Evolutionary conservation across 2,888 invertebrate genomes (phyloP).

Genomic region (Polia nebulosa): DNA sequence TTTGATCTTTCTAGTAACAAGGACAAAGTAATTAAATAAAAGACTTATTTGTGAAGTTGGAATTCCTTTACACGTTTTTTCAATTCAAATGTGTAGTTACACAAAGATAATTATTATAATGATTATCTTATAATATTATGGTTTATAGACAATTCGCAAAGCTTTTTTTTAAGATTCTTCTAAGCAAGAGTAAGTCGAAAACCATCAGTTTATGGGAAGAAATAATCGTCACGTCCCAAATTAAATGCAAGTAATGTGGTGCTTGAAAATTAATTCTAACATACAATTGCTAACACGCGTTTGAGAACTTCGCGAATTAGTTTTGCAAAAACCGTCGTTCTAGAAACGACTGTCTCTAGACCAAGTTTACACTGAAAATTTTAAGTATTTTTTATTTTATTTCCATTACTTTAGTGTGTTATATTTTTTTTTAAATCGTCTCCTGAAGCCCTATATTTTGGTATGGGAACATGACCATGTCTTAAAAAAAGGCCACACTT

Average conservation of each 20-base stretch:
- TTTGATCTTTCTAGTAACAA: not conserved
- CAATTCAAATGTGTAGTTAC: not conserved
- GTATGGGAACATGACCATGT: too few species aligned
- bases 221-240: not conserved
- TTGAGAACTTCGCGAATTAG: too few species aligned
- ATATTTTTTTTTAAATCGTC: too few species aligned
- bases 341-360: not conserved
- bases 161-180: not conserved
- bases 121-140: too few species aligned
- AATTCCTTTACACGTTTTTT: not conserved
- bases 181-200: not conserved
- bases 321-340: not conserved
- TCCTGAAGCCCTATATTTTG: too few species aligned
- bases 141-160: too few species aligned
- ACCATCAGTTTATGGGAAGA: not conserved
- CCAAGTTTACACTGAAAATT: not conserved
- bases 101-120: too few species aligned
- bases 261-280: not conserved
- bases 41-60: not conserved
- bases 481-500: too few species aligned
- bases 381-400: too few species aligned
- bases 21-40: not conserved
- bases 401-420: too few species aligned
- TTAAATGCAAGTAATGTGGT: not conserved
- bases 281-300: not conserved